Evolutionary conservation across 2,797 vertebrate genomes (phyloP).

Genomic region (Linurgus olivaceus): DNA sequence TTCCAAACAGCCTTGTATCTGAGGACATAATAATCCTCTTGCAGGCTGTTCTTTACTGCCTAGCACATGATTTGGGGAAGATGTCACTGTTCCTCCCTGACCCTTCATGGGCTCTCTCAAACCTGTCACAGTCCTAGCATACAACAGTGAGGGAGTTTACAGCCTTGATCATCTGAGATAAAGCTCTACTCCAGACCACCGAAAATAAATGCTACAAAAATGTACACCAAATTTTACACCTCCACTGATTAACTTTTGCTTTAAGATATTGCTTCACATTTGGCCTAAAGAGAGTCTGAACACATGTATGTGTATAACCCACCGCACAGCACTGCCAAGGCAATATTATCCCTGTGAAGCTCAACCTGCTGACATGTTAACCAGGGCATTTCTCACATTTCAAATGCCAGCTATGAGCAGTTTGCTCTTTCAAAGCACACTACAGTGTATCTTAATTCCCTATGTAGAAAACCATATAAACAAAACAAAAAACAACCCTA

Average conservation of each 20-base stretch:
- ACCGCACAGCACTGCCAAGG: background rate
- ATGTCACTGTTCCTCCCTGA: background rate
- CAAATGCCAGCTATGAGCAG: background rate
- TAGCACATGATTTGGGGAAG: background rate
- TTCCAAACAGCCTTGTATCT: background rate
- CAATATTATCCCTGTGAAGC: background rate
- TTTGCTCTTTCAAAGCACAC: background rate
- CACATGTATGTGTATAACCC: background rate
- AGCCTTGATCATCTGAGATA: background rate
- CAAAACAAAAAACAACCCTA: background rate
- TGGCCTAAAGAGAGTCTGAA: background rate
- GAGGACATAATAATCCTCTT: background rate
- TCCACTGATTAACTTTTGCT: background rate
- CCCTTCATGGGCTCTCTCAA: background rate
- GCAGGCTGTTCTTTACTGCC: background rate
- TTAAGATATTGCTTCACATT: background rate
- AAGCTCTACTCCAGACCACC: background rate
- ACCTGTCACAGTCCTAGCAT: background rate
- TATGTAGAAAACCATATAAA: background rate
- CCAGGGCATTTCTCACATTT: constrained; percentile 21
- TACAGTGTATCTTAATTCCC: background rate
- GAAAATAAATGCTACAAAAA: background rate
- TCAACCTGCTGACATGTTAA: constrained; percentile 7
- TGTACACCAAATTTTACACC: background rate
- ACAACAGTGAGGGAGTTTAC: background rate